Percentiles rank a stretch among this genome's conserved stretches.
phyloP scores from a whole-genome alignment of 2,888 invertebrate genomes.

The Acronicta aceris region DNA sequence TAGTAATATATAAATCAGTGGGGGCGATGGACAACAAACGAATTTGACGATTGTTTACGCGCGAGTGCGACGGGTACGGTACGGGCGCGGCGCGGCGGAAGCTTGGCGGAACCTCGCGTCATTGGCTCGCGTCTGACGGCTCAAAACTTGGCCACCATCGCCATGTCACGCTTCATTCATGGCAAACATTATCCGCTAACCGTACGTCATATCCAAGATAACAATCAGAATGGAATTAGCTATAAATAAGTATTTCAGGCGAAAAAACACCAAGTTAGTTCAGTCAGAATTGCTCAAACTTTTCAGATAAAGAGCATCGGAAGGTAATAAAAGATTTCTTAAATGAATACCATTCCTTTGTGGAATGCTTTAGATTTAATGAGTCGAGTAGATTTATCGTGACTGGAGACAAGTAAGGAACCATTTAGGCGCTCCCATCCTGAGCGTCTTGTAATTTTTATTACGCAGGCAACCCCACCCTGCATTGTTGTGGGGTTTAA shows the following conservation, averaged over 20 bases:
- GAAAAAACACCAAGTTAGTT: slow-evolving; percentile 6
- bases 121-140: slow-evolving; percentile 77
- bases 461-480: slow-evolving; percentile 82
- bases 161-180: slow-evolving; percentile 75
- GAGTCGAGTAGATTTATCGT: slow-evolving; percentile 64
- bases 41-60: slow-evolving; percentile 84
- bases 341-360: slow-evolving; percentile 36
- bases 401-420: slow-evolving; percentile 70
- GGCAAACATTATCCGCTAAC: slow-evolving; percentile 64
- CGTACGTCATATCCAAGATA: slow-evolving; percentile 67
- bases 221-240: slow-evolving; percentile 53
- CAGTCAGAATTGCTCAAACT: slow-evolving; percentile 3
- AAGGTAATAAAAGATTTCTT: slow-evolving; percentile 16
- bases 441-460: slow-evolving; percentile 84
- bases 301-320: slow-evolving; percentile 4
- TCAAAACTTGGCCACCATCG: slow-evolving; percentile 76
- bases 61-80: slow-evolving; percentile 65
- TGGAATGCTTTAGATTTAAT: slow-evolving; percentile 50
- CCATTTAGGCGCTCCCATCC: slow-evolving; percentile 86
- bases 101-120: slow-evolving; percentile 85
- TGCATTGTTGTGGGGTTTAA: slow-evolving; percentile 83
- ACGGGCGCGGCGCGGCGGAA: slow-evolving; percentile 83
- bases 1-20: slow-evolving; percentile 43
- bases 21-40: slow-evolving; percentile 69
- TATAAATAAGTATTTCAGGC: slow-evolving; percentile 10